Percentiles rank a stretch among this genome's conserved stretches.
These are phyloP conservation scores for Temnothorax nylanderi DNA, from an alignment of 1,140 invertebrate genomes.

Conservation along the genomic window DNA sequence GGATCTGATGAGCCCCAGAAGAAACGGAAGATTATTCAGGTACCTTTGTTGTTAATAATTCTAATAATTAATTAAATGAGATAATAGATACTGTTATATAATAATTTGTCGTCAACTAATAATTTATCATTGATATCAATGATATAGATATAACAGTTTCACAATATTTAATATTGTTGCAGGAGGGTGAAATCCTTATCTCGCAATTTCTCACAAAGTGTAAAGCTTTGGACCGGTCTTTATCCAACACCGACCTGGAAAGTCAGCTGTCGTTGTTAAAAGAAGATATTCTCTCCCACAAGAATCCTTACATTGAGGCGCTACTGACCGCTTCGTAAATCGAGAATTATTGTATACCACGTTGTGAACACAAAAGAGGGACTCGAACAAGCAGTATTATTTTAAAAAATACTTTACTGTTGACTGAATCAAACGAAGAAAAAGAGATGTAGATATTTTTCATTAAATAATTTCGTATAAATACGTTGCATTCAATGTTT, in stretches of 20 bases:
- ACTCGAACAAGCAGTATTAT: slow-evolving; percentile 56
- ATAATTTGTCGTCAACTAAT: no score
- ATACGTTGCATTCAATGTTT: neutral
- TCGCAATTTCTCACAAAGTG: slow-evolving; percentile 86
- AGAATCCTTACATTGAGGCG: slow-evolving; percentile 86
- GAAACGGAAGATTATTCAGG: slow-evolving; percentile 83
- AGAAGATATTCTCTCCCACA: slow-evolving; percentile 82
- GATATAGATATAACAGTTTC: neutral
- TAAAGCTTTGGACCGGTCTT: slow-evolving; percentile 82
- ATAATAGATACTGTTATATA: neutral
- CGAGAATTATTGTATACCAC: neutral
- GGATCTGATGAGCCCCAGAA: slow-evolving; percentile 83
- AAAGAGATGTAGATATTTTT: neutral
- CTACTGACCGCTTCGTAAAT: slow-evolving; percentile 61
- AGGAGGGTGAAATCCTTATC: slow-evolving; percentile 87
- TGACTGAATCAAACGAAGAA: neutral
- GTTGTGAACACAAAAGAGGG: neutral
- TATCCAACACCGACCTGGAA: slow-evolving; percentile 83
- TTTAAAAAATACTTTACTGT: slow-evolving; percentile 13
- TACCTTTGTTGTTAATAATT: slow-evolving; percentile 57
- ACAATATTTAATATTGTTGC: slow-evolving; percentile 65
- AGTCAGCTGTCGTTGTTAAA: slow-evolving; percentile 83
- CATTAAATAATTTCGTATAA: slow-evolving; percentile 43
- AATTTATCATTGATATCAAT: neutral
- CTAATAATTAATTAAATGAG: neutral